Percentiles rank a stretch among this genome's conserved stretches.
Conservation (phyloP, 2,888 invertebrate genomes). For the Acanthosepion lycidas region DNA sequence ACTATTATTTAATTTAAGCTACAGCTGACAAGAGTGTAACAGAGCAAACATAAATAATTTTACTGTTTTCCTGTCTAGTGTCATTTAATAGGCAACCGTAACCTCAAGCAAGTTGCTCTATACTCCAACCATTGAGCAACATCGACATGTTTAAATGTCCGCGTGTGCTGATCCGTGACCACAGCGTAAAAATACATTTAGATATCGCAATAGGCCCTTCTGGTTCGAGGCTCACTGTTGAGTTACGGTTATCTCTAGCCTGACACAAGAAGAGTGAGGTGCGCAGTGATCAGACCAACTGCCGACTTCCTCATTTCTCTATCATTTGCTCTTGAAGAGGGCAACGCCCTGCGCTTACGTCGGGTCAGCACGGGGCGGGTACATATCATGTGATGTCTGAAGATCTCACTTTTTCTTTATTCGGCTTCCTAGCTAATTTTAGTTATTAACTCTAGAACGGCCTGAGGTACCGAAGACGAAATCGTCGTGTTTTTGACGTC, state of each 20-base stretch:
- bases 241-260: not conserved
- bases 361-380: not conserved
- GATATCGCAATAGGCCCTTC: not conserved
- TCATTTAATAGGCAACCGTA: too few species aligned
- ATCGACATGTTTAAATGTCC: too few species aligned
- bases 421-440: not conserved
- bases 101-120: too few species aligned
- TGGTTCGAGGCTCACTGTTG: not conserved
- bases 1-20: too few species aligned
- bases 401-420: not conserved
- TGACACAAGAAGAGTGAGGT: slow-evolving; percentile 18
- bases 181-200: not conserved
- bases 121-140: too few species aligned
- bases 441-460: too few species aligned
- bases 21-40: too few species aligned
- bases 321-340: not conserved
- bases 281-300: not conserved
- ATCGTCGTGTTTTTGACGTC: too few species aligned
- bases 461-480: too few species aligned
- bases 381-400: not conserved
- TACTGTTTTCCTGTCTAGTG: too few species aligned
- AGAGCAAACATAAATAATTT: too few species aligned
- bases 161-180: not conserved
- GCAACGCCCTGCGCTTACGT: not conserved
- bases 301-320: not conserved